phyloP scores from a whole-genome alignment of 2,797 vertebrate species.

The Eulemur rubriventer region DNA sequence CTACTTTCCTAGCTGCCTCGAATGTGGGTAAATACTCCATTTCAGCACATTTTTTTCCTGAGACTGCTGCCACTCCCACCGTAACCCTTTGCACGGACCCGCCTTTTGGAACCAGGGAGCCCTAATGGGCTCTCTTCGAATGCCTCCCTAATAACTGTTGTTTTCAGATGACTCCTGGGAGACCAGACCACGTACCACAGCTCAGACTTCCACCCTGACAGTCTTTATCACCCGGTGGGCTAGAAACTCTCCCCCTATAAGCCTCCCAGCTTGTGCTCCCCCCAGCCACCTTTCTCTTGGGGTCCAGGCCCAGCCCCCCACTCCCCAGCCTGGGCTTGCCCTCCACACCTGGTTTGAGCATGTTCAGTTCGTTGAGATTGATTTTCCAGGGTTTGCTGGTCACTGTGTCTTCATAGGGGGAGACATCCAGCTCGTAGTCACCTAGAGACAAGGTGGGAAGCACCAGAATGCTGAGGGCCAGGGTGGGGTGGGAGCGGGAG shows the following conservation, averaged over 20 bases:
- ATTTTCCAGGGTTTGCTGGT: conserved; percentile 88
- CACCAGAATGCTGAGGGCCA: not conserved
- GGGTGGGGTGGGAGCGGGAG: not conserved
- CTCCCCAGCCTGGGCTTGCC: not conserved
- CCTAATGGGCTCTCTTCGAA: conserved; percentile 22
- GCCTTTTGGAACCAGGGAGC: not conserved
- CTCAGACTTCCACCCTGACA: not conserved
- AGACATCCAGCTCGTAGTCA: conserved; percentile 91
- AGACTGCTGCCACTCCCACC: conserved; percentile 23
- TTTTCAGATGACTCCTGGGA: not conserved
- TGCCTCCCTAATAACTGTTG: not conserved
- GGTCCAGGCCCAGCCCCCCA: not conserved
- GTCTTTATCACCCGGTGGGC: not conserved
- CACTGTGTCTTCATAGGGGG: conserved; percentile 92
- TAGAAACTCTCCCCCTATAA: not conserved
- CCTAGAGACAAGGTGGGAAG: conserved; percentile 81
- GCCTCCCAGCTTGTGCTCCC: not conserved
- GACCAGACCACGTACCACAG: not conserved
- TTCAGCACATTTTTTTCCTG: conserved; percentile 45
- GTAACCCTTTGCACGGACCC: not conserved
- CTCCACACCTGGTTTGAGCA: conserved; percentile 90
- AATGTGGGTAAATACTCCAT: conserved; percentile 59
- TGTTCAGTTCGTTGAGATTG: conserved; percentile 90
- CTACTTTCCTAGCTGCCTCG: conserved; percentile 39
- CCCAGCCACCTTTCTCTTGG: not conserved